Evolutionary conservation across 1,140 invertebrate genomes (phyloP).

Genomic region (Notospermus geniculatus): DNA sequence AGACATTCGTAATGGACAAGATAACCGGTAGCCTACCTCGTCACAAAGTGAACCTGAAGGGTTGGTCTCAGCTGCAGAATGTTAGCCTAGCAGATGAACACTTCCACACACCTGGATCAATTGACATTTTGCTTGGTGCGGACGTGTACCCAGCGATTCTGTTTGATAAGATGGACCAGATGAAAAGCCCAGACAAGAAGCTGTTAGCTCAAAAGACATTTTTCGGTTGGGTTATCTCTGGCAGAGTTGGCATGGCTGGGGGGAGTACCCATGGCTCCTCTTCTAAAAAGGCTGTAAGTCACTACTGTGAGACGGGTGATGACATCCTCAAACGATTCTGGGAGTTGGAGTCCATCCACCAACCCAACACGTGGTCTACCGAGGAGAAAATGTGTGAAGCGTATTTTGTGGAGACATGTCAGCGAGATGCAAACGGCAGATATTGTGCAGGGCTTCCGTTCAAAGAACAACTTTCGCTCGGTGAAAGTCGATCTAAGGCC

Average conservation of each 20-base stretch:
- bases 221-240: background rate
- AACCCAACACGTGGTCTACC: background rate
- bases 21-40: no score
- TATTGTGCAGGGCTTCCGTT: background rate
- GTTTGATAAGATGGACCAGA: background rate
- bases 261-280: no score
- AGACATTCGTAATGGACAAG: no score
- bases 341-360: background rate
- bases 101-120: background rate
- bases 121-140: background rate
- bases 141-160: background rate
- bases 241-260: background rate
- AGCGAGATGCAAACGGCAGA: background rate
- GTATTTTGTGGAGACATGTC: background rate
- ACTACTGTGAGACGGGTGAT: background rate
- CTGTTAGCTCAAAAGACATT: background rate
- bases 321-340: slow-evolving; percentile 1
- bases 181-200: background rate
- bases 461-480: background rate
- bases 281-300: no score
- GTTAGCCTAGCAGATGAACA: background rate
- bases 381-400: slow-evolving; percentile 3
- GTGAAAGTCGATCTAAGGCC: background rate
- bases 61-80: no score
- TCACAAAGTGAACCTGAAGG: no score